phyloP scores from a whole-genome alignment of 2,888 invertebrate species.

The Heliconius aoede region DNA sequence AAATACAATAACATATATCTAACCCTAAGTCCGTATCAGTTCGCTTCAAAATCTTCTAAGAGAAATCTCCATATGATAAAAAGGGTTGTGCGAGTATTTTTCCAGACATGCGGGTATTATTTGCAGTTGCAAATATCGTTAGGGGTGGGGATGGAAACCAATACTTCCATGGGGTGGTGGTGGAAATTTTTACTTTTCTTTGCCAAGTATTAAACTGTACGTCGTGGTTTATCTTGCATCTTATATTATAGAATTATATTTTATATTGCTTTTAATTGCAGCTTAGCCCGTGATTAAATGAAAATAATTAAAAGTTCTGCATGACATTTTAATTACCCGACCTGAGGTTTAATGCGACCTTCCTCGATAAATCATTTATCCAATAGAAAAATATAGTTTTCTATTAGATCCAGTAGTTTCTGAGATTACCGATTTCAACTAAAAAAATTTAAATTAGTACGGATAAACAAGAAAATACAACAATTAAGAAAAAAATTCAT shows the following conservation, averaged over 20 bases:
- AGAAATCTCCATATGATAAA: constrained; percentile 49
- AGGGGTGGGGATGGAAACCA: constrained; percentile 44
- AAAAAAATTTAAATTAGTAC: neutral
- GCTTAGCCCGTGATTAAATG: too few relatives aligned
- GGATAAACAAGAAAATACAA: neutral
- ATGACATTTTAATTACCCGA: neutral
- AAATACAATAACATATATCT: neutral
- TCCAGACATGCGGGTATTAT: constrained; percentile 60
- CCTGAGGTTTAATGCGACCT: too few relatives aligned
- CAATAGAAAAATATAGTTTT: neutral
- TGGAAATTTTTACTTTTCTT: constrained; percentile 24
- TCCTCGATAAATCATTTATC: neutral
- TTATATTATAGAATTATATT: neutral
- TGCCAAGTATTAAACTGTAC: neutral
- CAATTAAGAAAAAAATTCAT: too few relatives aligned
- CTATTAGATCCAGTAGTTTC: neutral
- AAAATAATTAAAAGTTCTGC: too few relatives aligned
- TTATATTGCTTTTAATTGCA: neutral
- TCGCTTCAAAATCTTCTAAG: constrained; percentile 49
- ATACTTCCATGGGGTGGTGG: constrained; percentile 17
- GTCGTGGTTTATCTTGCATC: neutral
- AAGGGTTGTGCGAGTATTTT: constrained; percentile 55
- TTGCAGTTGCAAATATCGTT: constrained; percentile 60
- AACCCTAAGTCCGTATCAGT: constrained; percentile 1
- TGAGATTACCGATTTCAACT: neutral